These are phyloP conservation scores for Brachystomella parvula DNA, from an alignment of 1,140 invertebrate genomes.

Conservation along the genomic window DNA sequence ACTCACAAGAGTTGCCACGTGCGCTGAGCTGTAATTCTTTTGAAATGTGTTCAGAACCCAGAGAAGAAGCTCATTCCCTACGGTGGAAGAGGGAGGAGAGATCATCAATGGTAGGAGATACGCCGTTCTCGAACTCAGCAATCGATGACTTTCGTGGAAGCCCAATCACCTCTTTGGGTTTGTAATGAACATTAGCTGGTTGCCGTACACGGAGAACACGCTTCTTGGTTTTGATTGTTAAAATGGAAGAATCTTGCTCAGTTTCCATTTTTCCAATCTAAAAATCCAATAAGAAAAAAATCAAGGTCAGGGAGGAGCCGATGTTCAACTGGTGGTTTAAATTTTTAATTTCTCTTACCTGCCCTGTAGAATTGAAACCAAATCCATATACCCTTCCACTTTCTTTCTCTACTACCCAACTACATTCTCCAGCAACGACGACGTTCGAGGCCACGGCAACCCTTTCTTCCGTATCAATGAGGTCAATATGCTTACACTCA, in stretches of 20 bases:
- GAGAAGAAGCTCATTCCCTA: constrained; percentile 31
- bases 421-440: constrained; percentile 34
- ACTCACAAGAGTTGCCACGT: constrained; percentile 23
- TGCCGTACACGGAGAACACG: constrained; percentile 35
- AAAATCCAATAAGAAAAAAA: constrained; percentile 2
- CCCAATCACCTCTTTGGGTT: constrained; percentile 31
- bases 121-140: constrained; percentile 8
- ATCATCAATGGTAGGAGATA: constrained; percentile 5
- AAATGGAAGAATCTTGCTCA: constrained; percentile 31
- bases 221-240: constrained; percentile 38
- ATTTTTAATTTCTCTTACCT: constrained; percentile 20
- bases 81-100: constrained; percentile 9
- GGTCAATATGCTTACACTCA: constrained; percentile 28
- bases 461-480: constrained; percentile 35
- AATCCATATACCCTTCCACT: constrained; percentile 29
- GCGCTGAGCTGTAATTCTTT: constrained; percentile 21
- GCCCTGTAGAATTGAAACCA: constrained; percentile 34
- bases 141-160: constrained; percentile 26
- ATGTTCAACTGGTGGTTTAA: too few relatives aligned
- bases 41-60: constrained; percentile 32
- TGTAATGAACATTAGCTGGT: constrained; percentile 35
- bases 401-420: constrained; percentile 33
- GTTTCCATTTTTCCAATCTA: constrained; percentile 34
- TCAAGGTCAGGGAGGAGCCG: constrained; percentile 3
- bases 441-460: constrained; percentile 24